Evolutionary conservation across 1,140 invertebrate species (phyloP).

Genomic region (Leptoteleia sp.): DNA sequence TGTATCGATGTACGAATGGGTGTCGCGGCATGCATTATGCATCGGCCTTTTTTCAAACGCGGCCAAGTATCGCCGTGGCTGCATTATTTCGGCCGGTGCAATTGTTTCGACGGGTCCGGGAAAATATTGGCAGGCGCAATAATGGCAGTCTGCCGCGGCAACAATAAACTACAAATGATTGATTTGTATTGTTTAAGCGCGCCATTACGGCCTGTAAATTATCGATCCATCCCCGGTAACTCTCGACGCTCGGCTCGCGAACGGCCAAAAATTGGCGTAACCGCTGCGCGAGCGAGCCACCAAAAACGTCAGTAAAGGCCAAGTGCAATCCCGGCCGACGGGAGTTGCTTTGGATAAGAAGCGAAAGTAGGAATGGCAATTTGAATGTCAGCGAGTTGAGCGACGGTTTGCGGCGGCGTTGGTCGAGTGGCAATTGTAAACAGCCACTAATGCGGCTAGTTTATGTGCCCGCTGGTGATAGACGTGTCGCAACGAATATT

Average conservation of each 20-base stretch:
- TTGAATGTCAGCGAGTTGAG: constrained; percentile 47
- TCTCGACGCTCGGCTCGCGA: no score
- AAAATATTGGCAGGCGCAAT: constrained; percentile 2
- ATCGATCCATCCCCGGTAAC: no score
- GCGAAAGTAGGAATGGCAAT: no score
- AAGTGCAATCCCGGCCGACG: no score
- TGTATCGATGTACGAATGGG: no score
- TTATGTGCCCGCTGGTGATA: constrained; percentile 50
- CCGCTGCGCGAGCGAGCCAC: no score
- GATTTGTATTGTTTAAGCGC: constrained; percentile 15
- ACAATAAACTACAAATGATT: constrained; percentile 21
- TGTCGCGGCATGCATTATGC: constrained; percentile 3
- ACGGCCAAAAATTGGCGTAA: no score
- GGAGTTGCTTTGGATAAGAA: no score
- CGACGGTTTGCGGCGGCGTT: constrained; percentile 23
- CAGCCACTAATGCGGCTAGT: constrained; percentile 57
- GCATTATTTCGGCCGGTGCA: no score
- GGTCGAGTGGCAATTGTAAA: constrained; percentile 51
- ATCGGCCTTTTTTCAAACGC: constrained; percentile 7
- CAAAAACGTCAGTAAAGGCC: no score
- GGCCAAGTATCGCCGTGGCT: no score
- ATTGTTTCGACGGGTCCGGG: constrained; percentile 10
- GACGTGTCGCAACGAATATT: constrained; percentile 68
- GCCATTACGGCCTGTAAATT: constrained; percentile 2
- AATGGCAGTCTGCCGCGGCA: no score